Conservation (phyloP, 2,888 invertebrate species). For the Drosophila rubida region DNA sequence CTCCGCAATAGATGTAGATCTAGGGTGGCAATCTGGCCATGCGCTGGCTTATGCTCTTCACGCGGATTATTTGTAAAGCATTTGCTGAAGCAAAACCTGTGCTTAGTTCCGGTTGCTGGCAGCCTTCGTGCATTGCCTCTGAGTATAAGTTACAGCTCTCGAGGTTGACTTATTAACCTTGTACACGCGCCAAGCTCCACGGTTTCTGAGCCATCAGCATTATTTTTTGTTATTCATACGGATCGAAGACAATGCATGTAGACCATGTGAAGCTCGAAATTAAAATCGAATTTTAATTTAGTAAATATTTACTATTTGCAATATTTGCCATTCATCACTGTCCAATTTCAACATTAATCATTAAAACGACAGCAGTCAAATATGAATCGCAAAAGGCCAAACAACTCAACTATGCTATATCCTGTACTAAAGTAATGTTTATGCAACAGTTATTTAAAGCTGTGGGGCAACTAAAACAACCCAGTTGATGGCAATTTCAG, state of each 20-base stretch:
- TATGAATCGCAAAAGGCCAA: not conserved
- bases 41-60: constrained; percentile 22
- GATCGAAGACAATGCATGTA: too few species aligned
- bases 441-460: not conserved
- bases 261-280: not conserved
- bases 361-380: constrained; percentile 28
- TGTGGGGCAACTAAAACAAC: not conserved
- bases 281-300: constrained; percentile 33
- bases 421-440: not conserved
- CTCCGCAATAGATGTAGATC: constrained; percentile 18
- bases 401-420: not conserved
- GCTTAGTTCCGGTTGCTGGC: constrained; percentile 53
- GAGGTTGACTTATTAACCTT: constrained; percentile 64
- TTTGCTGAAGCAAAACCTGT: constrained; percentile 53
- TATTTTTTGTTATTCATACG: too few species aligned
- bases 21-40: constrained; percentile 17
- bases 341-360: constrained; percentile 38
- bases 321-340: constrained; percentile 58
- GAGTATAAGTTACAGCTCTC: constrained; percentile 46
- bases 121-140: constrained; percentile 14
- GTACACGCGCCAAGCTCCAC: constrained; percentile 22
- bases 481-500: not conserved
- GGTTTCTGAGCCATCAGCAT: constrained; percentile 15
- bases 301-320: constrained; percentile 43
- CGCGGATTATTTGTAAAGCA: constrained; percentile 57